A percentile compares a stretch with the other conserved stretches of the same genome.
These are phyloP conservation scores for Sardinella longiceps DNA, from an alignment of 2,797 vertebrate genomes.

Conservation along the genomic window DNA sequence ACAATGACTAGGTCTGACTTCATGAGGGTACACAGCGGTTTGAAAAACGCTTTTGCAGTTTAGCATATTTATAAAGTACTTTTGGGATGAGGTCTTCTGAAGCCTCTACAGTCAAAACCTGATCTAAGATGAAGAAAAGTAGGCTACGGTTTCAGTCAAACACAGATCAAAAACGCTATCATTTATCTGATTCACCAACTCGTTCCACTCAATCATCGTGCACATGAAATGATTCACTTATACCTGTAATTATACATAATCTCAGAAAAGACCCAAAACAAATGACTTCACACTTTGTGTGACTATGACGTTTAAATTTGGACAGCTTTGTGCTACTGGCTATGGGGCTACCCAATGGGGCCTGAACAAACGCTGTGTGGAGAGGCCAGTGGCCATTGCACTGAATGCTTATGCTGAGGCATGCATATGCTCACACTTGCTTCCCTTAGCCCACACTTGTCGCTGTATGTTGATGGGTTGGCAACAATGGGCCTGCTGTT, in stretches of 20 bases:
- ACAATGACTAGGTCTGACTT: background rate
- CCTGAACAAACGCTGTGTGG: background rate
- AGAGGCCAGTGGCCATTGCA: background rate
- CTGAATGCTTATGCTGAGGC: constrained; percentile 63
- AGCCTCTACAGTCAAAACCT: background rate
- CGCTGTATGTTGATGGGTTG: constrained; percentile 56
- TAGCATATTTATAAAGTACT: background rate
- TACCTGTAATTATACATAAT: background rate
- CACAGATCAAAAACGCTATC: background rate
- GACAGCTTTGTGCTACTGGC: background rate
- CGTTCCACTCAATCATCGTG: background rate
- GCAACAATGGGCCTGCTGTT: constrained; percentile 78
- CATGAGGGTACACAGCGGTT: background rate
- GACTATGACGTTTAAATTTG: background rate
- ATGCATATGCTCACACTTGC: constrained; percentile 65
- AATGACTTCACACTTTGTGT: background rate
- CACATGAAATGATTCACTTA: background rate
- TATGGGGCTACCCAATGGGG: background rate
- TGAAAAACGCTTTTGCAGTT: background rate
- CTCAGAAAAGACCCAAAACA: background rate
- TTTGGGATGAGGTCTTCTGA: background rate
- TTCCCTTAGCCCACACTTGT: constrained; percentile 66
- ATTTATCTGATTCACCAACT: background rate
- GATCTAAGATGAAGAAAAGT: background rate
- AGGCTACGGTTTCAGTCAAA: constrained; percentile 8